Base-by-base conservation (phyloP, 2,888 invertebrate genomes). In the Dynastes tityus region DNA sequence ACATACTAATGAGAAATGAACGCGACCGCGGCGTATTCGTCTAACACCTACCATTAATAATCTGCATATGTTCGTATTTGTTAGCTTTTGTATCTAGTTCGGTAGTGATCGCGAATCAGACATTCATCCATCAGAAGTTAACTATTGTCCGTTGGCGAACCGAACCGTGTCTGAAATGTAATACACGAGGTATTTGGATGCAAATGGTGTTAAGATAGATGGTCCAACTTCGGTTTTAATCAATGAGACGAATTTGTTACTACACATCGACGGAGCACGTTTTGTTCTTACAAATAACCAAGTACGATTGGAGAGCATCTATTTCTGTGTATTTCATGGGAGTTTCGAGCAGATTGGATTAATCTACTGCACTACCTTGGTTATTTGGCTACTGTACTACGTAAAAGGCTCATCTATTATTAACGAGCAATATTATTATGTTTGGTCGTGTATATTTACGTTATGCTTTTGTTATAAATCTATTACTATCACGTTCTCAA, bases 31-130 rank as follows among this genome's bases (percentile, higher is more conserved):
- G 37, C 37, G 40, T 45, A 73, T 73, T 61, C 40, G 22, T 58
- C 73, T 73, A 73, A 73, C n/a, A 61, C 29, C 16, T 27, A 74
- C 27, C 73, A 74, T 61, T 74, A 61, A 74, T 74, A 74, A 74
- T 22, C 61, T 74, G 61, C 58, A 45, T 74, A 61, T 40, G 61
- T 40, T 61, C 45, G 73, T 61, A 61, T 45, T 61, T 74, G 73
- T 74, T 74, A 74, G 40, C 73, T 71, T 74, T 61, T 61, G 40
- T 27, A 58, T 58, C 16, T 71, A 74, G 27, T 61, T 74, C 49
- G 13, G 55, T 71, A 61, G 27, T 3, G 11, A 68, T 16, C 55
- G 13, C 11, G 61, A 74, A 61, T 61, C 63, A 68, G 68, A 45
- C 51, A 40, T 74, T 61, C 61, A 61, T 74, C 61, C 45, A 74